phyloP scores from a whole-genome alignment of 2,797 vertebrate genomes.

The Chaetodon trifasciatus region DNA sequence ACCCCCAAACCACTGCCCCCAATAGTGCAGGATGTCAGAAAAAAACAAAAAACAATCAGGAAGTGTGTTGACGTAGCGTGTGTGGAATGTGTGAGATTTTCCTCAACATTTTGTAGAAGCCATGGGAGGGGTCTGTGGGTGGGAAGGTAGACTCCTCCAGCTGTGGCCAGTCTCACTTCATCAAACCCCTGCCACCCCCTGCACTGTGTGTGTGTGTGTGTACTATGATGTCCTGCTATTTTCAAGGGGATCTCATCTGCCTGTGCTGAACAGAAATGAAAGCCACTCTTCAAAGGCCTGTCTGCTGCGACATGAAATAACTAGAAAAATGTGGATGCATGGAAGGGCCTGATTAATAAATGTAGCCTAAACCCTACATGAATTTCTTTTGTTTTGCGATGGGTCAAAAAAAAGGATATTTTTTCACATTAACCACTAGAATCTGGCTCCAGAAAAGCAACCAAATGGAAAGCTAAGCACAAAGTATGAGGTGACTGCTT shows the following conservation, averaged over 20 bases:
- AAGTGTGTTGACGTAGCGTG: constrained; percentile 58
- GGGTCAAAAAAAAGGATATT: constrained; percentile 8
- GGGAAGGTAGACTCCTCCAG: constrained; percentile 24
- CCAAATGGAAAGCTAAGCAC: constrained; percentile 16
- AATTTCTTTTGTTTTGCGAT: background rate
- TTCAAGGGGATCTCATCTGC: constrained; percentile 7
- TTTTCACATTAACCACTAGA: constrained; percentile 15
- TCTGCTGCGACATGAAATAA: constrained; percentile 22
- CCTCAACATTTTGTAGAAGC: constrained; percentile 44
- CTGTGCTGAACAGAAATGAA: constrained; percentile 30
- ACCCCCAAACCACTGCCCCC: background rate
- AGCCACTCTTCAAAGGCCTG: background rate
- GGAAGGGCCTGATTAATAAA: background rate
- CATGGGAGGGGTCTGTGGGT: constrained; percentile 30
- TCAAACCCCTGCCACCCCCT: background rate
- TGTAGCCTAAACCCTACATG: background rate
- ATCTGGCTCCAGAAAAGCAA: constrained; percentile 29
- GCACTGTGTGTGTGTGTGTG: background rate
- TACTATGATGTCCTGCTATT: background rate
- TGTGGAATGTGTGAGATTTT: constrained; percentile 74
- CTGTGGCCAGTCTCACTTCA: constrained; percentile 32
- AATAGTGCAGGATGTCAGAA: constrained; percentile 54
- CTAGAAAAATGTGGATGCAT: background rate
- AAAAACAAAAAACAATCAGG: constrained; percentile 34
- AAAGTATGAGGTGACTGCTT: constrained; percentile 38